Evolutionary conservation across 30 jellyfish, hydroid and myxozoan genomes (phyloP), one percentile per base, ranked within the genome.

Genomic region (Cassiopea andromeda): DNA sequence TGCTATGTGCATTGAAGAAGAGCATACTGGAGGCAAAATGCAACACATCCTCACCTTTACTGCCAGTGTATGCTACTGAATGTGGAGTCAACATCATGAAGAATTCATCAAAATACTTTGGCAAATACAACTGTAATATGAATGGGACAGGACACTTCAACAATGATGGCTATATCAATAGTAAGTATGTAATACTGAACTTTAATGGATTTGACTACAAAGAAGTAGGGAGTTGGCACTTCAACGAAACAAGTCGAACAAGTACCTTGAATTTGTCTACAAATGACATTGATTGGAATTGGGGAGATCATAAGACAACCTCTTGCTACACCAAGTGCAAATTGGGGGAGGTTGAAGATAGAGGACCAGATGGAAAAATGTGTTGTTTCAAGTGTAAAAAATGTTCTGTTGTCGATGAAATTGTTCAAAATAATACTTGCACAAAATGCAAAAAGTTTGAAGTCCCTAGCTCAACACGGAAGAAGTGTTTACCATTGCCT

Each of bases 1-100:
- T 58, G 2, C 89, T 58, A 10, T 89, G 94, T 69, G 94, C 91
- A 12, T 2, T 93, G 13, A 69, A 66, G 84, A 46, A 70, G 38
- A 70, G 79, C 15, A 7, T 18, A 19, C 38, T 27, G 3, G n/a
- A n/a, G n/a, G n/a, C n/a, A n/a, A n/a, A n/a, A n/a, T n/a, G n/a
- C n/a, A n/a, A n/a, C n/a, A n/a, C n/a, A n/a, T n/a, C n/a, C n/a
- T n/a, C n/a, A n/a, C n/a, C n/a, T n/a, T n/a, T n/a, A n/a, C n/a
- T n/a, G n/a, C n/a, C n/a, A n/a, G n/a, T n/a, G n/a, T n/a, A n/a
- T n/a, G n/a, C n/a, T n/a, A n/a, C n/a, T n/a, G n/a, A n/a, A n/a
- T n/a, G n/a, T n/a, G n/a, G n/a, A n/a, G n/a, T n/a, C n/a, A n/a
- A n/a, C 0, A 70, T 70, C 54, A 18, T 43, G 57, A 27, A 1